Base-by-base conservation (phyloP, 2,113 vertebrate genomes). In the Struthidea cinerea region DNA sequence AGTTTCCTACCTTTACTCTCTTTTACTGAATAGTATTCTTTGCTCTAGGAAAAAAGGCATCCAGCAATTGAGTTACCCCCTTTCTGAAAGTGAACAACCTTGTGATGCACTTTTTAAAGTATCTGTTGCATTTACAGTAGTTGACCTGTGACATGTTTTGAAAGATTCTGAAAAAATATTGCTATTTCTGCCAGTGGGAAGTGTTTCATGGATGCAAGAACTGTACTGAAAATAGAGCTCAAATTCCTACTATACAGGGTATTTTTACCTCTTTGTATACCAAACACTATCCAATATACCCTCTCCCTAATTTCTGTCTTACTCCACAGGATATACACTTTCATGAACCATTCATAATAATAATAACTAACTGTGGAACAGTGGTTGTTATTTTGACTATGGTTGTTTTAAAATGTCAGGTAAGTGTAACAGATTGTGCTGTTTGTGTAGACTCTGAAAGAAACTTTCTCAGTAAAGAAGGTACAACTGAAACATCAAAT, bases 161-260 rank as follows among this genome's bases (percentile, higher is more conserved):
- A 91, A 93, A 93, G 61, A 89, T 7, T 87, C 60, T 78, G 65
- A 86, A 76, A 89, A 96, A 87, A 49, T 89, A 91, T 28, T 84
- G 78, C 22, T 68, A 42, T 79, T 94, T 93, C 64, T 95, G 50
- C 75, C 82, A 85, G 69, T 35, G 82, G 47, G 49, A 92, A 78
- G 17, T 59, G 33, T 64, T 95, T 75, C 16, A 52, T 52, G 59
- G 65, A 73, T 87, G 44, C 47, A 91, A 84, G 83, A 77, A 32
- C 26, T 64, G 24, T 81, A n/a, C 27, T 84, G 86, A 88, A 92
- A 89, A 74, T 7, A 59, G 50, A 81, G 47, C 57, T 78, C 64
- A 71, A 71, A 87, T 81, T 74, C 68, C 24, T 50, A 32, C 37
- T 30, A 4, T 42, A 11, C 11, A 39, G 52, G 27, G 33, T 55